Evolutionary conservation across 2,113 vertebrate genomes (phyloP).

Genomic region (Bucco capensis): DNA sequence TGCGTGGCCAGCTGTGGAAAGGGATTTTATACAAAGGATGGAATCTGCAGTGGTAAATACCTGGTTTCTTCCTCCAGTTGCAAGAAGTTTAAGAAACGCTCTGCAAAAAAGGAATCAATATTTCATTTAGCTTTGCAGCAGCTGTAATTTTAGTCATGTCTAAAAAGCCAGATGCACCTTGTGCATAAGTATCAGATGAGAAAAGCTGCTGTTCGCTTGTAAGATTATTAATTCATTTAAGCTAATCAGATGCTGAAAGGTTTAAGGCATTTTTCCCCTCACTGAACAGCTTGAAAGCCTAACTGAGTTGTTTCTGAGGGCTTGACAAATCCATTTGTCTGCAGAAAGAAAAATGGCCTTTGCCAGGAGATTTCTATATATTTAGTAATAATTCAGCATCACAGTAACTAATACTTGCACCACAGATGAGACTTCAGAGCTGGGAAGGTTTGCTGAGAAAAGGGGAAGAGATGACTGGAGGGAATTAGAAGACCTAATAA

Average conservation of each 20-base stretch:
- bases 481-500: background rate
- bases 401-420: background rate
- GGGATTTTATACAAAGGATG: slow-evolving; percentile 77
- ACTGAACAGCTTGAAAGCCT: background rate
- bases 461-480: background rate
- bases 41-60: slow-evolving; percentile 80
- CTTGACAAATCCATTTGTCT: slow-evolving; percentile 56
- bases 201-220: slow-evolving; percentile 18
- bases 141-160: background rate
- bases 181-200: background rate
- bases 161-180: background rate
- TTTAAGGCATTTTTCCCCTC: background rate
- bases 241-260: slow-evolving; percentile 33
- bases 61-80: background rate
- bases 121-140: background rate
- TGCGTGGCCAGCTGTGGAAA: slow-evolving; percentile 80
- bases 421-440: background rate
- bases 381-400: slow-evolving; percentile 31
- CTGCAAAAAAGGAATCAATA: background rate
- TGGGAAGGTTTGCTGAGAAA: background rate
- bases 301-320: slow-evolving; percentile 17
- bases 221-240: slow-evolving; percentile 42
- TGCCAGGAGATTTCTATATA: slow-evolving; percentile 37
- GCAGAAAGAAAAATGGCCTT: background rate
- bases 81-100: background rate